Percentiles rank a stretch among this genome's conserved stretches.
Evolutionary conservation across 2,888 invertebrate genomes (phyloP).

Genomic region (Bibio marci): DNA sequence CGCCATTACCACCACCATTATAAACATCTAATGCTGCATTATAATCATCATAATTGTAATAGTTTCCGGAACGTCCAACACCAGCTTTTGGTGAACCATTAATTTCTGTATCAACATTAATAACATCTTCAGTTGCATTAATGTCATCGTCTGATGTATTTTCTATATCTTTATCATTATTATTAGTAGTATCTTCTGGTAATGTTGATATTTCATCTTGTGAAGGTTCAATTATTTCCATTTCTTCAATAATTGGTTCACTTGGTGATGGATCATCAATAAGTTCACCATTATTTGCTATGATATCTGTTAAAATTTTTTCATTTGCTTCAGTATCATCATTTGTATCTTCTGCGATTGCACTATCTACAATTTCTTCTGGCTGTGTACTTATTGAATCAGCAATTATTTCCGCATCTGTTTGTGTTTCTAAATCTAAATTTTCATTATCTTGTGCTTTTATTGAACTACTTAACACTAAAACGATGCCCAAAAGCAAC

Average conservation of each 20-base stretch:
- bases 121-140: not conserved
- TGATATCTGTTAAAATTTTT: too few relatives aligned
- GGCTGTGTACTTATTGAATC: not conserved
- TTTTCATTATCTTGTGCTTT: not conserved
- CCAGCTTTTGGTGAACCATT: not conserved
- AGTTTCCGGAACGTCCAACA: conserved; percentile 15
- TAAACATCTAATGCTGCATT: conserved; percentile 18
- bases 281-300: not conserved
- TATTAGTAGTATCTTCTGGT: not conserved
- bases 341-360: not conserved
- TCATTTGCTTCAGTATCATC: not conserved
- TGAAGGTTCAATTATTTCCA: too few relatives aligned
- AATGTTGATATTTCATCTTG: not conserved
- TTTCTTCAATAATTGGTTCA: too few relatives aligned
- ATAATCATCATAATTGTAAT: conserved; percentile 18
- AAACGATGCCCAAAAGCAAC: not conserved
- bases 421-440: not conserved
- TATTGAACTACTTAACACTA: not conserved
- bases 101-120: not conserved
- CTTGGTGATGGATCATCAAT: too few relatives aligned
- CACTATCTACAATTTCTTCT: not conserved
- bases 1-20: conserved; percentile 20
- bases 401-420: not conserved
- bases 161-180: not conserved
- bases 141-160: not conserved